Evolutionary conservation across 2,113 vertebrate species (phyloP), one percentile per base, ranked within the genome.

Genomic region (Coptodon rendalli): DNA sequence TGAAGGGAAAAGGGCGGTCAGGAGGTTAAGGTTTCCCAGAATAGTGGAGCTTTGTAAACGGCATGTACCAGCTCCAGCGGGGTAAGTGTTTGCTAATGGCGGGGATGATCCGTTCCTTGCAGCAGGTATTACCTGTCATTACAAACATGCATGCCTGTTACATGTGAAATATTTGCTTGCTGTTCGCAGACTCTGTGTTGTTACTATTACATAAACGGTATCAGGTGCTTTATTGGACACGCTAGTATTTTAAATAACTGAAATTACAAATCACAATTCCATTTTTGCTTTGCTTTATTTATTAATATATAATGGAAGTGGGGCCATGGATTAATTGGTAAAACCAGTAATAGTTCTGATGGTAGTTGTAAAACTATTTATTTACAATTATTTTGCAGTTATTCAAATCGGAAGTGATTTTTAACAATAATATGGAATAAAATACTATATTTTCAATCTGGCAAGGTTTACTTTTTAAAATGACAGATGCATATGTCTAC

Each of bases 41-140:
- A 94, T 91, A 94, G 92, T 71, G 59, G 86, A 59, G 86, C 90
- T 92, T 93, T 91, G 87, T 91, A 87, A 89, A 80, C 40, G 27
- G 88, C 83, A 45, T 59, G 56, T 85, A 59, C 16, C 29, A 17
- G 82, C 84, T 79, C 8, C 86, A 78, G 54, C 36, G 84, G 8
- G 59, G 57, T 43, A 82, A 79, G 84, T 59, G 88, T 86, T 81
- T 81, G 81, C 48, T 85, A 87, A 90, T 83, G 59, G 85, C 6
- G 24, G 81, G 78, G 53, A 71, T 50, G 86, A 91, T 82, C 73
- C 81, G 17, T 83, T 59, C 79, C 22, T 82, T 85, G 17, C 86
- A 90, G 66, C 79, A 89, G 84, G 84, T 90, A 92, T 59, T 57
- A 14, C 52, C 27, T 73, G 66, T 36, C 6, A 12, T 13, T 9